These are phyloP conservation scores for Acanthurus tractus DNA, from an alignment of 2,797 vertebrate species.

Conservation along the genomic window DNA sequence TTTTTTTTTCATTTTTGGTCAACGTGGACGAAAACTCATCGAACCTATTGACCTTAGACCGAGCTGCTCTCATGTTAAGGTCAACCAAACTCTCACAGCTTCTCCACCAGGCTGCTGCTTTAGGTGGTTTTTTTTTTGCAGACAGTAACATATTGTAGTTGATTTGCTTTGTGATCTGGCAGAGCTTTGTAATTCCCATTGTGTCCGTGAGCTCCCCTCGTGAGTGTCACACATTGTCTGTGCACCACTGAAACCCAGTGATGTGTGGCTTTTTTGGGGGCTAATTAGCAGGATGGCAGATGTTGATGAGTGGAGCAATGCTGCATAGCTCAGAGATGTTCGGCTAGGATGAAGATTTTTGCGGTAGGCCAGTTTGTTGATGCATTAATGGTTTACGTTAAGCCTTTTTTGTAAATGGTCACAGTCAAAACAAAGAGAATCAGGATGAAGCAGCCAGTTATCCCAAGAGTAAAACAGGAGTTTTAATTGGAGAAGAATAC, in stretches of 20 bases:
- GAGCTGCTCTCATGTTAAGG: not conserved
- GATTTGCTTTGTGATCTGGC: conserved; percentile 54
- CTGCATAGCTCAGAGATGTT: conserved; percentile 59
- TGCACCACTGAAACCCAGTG: conserved; percentile 74
- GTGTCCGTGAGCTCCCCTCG: conserved; percentile 56
- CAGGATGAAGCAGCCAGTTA: no score
- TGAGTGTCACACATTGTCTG: conserved; percentile 71
- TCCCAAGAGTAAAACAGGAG: no score
- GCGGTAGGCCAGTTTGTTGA: conserved; percentile 21
- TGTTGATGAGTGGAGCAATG: conserved; percentile 73
- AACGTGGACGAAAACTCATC: conserved; percentile 41
- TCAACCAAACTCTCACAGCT: not conserved
- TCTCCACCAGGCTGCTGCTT: conserved; percentile 5
- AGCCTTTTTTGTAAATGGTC: conserved; percentile 11
- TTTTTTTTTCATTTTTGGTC: conserved; percentile 19
- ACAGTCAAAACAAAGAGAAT: not conserved
- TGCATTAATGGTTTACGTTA: conserved; percentile 40
- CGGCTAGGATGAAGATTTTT: conserved; percentile 34
- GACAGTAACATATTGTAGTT: conserved; percentile 39
- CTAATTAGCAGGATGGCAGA: conserved; percentile 84
- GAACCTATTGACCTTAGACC: conserved; percentile 27
- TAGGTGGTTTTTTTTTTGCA: conserved; percentile 5
- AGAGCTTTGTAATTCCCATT: conserved; percentile 70
- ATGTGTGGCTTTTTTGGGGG: conserved; percentile 78
- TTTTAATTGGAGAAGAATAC: no score